Conservation (phyloP, 2,797 vertebrate genomes). For the Tauraco hartlaubi region DNA sequence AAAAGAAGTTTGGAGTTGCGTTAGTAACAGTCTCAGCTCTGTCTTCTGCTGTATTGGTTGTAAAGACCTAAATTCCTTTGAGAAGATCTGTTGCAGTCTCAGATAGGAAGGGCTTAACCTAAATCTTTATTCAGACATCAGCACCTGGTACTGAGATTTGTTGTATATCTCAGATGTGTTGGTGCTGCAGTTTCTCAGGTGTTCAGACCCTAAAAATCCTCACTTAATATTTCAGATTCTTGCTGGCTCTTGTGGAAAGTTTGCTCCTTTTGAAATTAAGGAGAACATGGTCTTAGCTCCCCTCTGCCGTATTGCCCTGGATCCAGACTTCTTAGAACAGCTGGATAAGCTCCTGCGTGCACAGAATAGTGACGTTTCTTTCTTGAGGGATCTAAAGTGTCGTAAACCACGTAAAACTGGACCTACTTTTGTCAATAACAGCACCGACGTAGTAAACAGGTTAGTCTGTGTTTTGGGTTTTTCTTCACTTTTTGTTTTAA, state of each 20-base stretch:
- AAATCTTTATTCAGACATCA: not conserved
- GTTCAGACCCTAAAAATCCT: not conserved
- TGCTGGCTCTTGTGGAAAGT: conserved; percentile 94
- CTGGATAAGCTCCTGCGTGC: conserved; percentile 85
- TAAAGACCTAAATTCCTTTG: not conserved
- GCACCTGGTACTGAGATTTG: not conserved
- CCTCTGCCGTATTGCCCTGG: conserved; percentile 84
- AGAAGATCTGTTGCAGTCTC: not conserved
- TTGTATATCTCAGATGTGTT: not conserved
- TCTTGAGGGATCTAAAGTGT: conserved; percentile 86
- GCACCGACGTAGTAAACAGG: conserved; percentile 54
- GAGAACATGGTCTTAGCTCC: conserved; percentile 94
- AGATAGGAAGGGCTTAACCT: not conserved
- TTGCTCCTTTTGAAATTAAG: conserved; percentile 98
- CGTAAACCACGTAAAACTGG: conserved; percentile 83
- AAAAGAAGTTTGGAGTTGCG: not conserved
- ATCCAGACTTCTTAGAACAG: conserved; percentile 83
- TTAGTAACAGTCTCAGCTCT: not conserved
- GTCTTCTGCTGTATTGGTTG: not conserved
- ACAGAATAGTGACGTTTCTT: conserved; percentile 72
- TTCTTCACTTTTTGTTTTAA: not conserved
- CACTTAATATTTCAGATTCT: conserved; percentile 84
- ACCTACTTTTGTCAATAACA: conserved; percentile 77
- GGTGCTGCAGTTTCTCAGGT: not conserved
- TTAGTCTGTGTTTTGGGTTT: not conserved